Conservation (phyloP, 2,113 vertebrate species). For the Tenebrosternarchus preto region DNA sequence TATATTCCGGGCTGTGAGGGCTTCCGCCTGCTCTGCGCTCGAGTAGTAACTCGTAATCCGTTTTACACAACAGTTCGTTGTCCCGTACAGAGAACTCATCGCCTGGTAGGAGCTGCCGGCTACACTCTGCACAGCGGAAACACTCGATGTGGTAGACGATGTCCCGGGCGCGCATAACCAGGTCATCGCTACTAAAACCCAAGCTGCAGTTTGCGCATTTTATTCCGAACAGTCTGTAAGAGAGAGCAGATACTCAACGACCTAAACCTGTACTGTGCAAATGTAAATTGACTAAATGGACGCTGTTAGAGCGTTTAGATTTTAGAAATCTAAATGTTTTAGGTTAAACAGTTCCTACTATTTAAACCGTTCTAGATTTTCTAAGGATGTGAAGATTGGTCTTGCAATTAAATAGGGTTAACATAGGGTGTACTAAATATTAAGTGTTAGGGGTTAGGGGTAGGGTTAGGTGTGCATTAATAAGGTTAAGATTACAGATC, state of each 20-base stretch:
- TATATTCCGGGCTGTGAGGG: slow-evolving; percentile 77
- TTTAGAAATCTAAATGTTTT: no score
- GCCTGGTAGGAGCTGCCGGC: slow-evolving; percentile 89
- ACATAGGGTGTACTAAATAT: no score
- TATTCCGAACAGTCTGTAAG: slow-evolving; percentile 89
- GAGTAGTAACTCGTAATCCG: slow-evolving; percentile 80
- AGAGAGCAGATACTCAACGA: slow-evolving; percentile 19
- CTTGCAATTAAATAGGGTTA: no score
- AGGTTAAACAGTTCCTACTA: no score
- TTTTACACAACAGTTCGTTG: slow-evolving; percentile 87
- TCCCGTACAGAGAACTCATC: slow-evolving; percentile 93
- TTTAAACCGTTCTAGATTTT: no score
- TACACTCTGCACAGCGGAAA: slow-evolving; percentile 92
- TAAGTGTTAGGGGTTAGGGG: no score
- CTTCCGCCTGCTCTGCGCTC: slow-evolving; percentile 76
- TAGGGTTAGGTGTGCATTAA: no score
- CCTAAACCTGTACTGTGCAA: background rate
- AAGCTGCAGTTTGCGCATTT: slow-evolving; percentile 91
- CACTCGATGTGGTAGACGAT: slow-evolving; percentile 93
- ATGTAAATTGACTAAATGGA: background rate
- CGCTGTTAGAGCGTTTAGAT: no score
- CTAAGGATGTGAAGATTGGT: no score
- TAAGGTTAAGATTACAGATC: no score
- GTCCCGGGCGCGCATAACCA: slow-evolving; percentile 92
- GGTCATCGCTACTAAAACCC: slow-evolving; percentile 90